Evolutionary conservation across 92 coral and sea anemone species (phyloP), one percentile per base, ranked within the genome.

Genomic region (Porites evermanni): DNA sequence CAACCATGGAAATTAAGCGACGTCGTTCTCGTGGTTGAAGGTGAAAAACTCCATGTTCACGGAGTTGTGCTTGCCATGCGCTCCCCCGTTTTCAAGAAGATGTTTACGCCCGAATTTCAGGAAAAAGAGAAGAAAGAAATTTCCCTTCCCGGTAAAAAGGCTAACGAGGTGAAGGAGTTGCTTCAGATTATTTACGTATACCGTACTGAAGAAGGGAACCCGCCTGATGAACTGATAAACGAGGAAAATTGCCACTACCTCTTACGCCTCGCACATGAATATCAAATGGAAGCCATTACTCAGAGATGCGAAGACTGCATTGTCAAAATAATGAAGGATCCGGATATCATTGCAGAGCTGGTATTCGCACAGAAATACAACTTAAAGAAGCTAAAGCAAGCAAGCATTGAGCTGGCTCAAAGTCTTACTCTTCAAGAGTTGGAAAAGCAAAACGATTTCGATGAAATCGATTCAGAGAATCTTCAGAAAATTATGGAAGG

Each of bases 31-130:
- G 44, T 89, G 14, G 92, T 89, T 0, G 90, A 92, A 53, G 86
- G 79, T 51, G 92, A 92, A 64, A 72, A 82, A 58, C 89, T 92
- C 44, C 94, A 92, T 58, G 93, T 89, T 53, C 95, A 92, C 67
- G 85, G 88, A 14, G 91, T 93, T 3, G 75, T 92, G 53, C 81
- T 92, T 5, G 71, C 95, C 50, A 86, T 92, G 93, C 69, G 79
- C 65, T 92, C 95, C 1, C 95, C 95, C 4, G 95, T 92, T 12
- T 67, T 67, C 11, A 50, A 67, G 14, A 67, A 26, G 72, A 67
- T 67, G 72, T 67, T 67, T 67, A 67, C 72, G 2, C 12, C 72
- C 5, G 72, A 67, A 67, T 67, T 67, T 67, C 72, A 10, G 14
- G 72, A 67, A 23, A 67, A 67, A 23, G 47, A 21, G 44, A 21